phyloP scores from a whole-genome alignment of 1,140 invertebrate species.

The Hyphantria cunea region DNA sequence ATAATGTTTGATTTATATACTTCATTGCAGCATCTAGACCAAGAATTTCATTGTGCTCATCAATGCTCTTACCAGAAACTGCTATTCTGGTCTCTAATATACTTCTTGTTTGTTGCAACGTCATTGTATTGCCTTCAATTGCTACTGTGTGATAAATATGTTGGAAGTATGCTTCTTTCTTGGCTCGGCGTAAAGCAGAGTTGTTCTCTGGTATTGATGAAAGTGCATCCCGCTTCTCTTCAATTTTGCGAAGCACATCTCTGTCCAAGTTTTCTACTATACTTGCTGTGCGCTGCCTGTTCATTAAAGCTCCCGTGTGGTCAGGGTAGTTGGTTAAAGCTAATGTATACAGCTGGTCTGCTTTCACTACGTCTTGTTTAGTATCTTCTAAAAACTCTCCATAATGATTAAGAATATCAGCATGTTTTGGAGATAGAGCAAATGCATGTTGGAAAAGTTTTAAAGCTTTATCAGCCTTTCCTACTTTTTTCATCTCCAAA shows the following conservation, averaged over 20 bases:
- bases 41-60: slow-evolving; percentile 98
- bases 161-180: slow-evolving; percentile 96
- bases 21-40: slow-evolving; percentile 97
- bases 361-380: slow-evolving; percentile 92
- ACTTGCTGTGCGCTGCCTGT: slow-evolving; percentile 91
- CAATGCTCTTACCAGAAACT: slow-evolving; percentile 95
- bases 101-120: slow-evolving; percentile 94
- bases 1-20: slow-evolving; percentile 95
- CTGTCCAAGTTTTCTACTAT: slow-evolving; percentile 96
- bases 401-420: slow-evolving; percentile 95
- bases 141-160: slow-evolving; percentile 99
- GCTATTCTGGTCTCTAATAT: slow-evolving; percentile 97
- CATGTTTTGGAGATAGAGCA: slow-evolving; percentile 94
- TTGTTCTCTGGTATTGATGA: slow-evolving; percentile 91
- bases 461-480: slow-evolving; percentile 92
- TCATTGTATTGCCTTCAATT: slow-evolving; percentile 98
- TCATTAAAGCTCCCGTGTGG: slow-evolving; percentile 90
- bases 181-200: slow-evolving; percentile 91
- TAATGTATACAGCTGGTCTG: slow-evolving; percentile 93
- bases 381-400: slow-evolving; percentile 96
- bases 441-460: slow-evolving; percentile 96
- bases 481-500: slow-evolving; percentile 90
- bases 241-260: slow-evolving; percentile 89
- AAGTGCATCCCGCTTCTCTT: slow-evolving; percentile 92
- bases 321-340: slow-evolving; percentile 92